Conservation (phyloP, 2,888 invertebrate genomes). For the Zaprionus lineosus region DNA sequence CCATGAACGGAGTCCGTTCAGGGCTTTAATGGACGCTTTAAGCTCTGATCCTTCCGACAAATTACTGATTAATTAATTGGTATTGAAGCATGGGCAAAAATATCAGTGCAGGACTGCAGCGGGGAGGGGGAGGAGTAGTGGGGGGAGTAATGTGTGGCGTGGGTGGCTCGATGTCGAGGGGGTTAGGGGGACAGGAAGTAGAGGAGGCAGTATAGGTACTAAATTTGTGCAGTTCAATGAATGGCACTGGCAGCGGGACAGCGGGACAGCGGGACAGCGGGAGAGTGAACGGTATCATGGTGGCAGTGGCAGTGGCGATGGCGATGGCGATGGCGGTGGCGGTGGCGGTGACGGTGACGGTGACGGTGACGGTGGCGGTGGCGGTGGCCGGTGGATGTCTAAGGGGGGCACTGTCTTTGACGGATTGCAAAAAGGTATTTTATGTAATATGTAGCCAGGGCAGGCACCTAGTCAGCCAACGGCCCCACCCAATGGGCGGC, state of each 20-base stretch:
- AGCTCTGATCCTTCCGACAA: slow-evolving; percentile 6
- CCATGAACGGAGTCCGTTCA: not conserved
- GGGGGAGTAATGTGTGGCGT: too few species aligned
- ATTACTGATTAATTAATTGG: slow-evolving; percentile 76
- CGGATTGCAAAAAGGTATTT: slow-evolving; percentile 79
- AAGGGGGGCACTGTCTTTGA: slow-evolving; percentile 61
- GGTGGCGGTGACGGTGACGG: too few species aligned
- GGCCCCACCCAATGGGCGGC: not conserved
- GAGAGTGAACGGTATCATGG: too few species aligned
- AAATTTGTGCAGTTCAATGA: slow-evolving; percentile 46
- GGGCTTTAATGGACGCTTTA: slow-evolving; percentile 17
- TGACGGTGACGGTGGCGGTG: too few species aligned
- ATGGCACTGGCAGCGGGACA: not conserved
- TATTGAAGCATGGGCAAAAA: slow-evolving; percentile 48
- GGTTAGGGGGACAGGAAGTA: not conserved
- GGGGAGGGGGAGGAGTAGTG: not conserved
- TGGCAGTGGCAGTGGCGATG: too few species aligned
- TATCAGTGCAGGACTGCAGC: slow-evolving; percentile 38
- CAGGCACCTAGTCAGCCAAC: slow-evolving; percentile 12
- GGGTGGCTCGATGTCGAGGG: too few species aligned
- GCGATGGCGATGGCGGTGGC: too few species aligned
- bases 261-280: not conserved
- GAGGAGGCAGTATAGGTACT: not conserved
- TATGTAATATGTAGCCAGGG: slow-evolving; percentile 60
- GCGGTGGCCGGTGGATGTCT: too few species aligned